Evolutionary conservation across 2,797 vertebrate species (phyloP), one percentile per base, ranked within the genome.

Genomic region (Arrhamphus sclerolepis): DNA sequence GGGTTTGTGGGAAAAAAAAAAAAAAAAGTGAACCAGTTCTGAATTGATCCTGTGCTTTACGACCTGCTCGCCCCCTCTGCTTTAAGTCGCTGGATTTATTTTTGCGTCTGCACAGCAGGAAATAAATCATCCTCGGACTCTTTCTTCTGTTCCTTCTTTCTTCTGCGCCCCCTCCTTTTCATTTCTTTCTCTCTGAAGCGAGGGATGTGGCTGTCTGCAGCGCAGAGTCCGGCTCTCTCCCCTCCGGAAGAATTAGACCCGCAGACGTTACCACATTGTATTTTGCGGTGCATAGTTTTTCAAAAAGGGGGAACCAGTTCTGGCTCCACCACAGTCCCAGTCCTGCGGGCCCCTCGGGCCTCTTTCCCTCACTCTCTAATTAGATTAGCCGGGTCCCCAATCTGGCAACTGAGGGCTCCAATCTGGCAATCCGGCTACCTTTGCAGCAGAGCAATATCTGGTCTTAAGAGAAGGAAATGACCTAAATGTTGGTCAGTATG

Each of bases 261-360:
- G 84, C 90, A 93, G 90, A 93, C 92, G 84, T 93, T 89, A 93
- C 92, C 92, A 90, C 93, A 93, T 89, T 82, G 83, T 85, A 90
- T 88, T 89, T 91, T 92, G 92, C 59, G 90, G 92, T 84, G 72
- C 81, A 64, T 42, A 84, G 77, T 87, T 92, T 87, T 81, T 82
- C 67, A 82, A 75, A 61, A 80, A 78, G 82, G 83, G 81, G 84
- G 85, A 89, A 87, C 81, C 68, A 73, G 86, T 85, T 77, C 83
- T 86, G 84, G 87, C 87, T 89, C 83, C 75, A 50, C 79, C 80
- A 80, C 66, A 66, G 83, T 66, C 84, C 84, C 66, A 46, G 72
- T 83, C 54, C 82, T 74, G 75, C 76, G 59, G 83, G 82, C 85
- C 89, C 80, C 84, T 49, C 1, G 79, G 87, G 89, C 89, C 89